Percentiles rank a stretch among this genome's conserved stretches.
phyloP scores from a whole-genome alignment of 1,140 invertebrate species.

The Nylanderia fulva region DNA sequence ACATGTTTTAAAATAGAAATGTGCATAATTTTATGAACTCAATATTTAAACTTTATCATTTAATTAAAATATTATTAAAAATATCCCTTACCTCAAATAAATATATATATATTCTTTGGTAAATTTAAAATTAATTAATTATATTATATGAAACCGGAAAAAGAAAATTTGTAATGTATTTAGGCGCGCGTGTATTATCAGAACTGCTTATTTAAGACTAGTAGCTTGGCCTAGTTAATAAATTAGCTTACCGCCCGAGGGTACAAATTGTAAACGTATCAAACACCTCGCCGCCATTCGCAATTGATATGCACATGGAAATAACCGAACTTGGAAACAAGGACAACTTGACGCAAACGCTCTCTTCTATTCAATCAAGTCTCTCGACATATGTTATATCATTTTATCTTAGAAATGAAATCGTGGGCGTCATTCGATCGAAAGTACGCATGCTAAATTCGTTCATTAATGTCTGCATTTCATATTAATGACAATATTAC shows the following conservation, averaged over 20 bases:
- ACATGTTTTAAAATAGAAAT: neutral
- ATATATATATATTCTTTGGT: neutral
- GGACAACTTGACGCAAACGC: conserved; percentile 49
- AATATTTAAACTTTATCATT: neutral
- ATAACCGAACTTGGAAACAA: conserved; percentile 58
- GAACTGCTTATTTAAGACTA: conserved; percentile 6
- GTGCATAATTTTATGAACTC: neutral
- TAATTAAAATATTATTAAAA: neutral
- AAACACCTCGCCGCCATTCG: conserved; percentile 6
- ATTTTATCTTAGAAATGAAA: conserved; percentile 48
- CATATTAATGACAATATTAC: conserved; percentile 2
- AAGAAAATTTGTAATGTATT: conserved; percentile 8
- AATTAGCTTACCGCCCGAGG: conserved; percentile 3
- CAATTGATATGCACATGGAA: conserved; percentile 51
- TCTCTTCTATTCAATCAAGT: conserved; percentile 59
- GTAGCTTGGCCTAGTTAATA: neutral
- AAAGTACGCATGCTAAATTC: conserved; percentile 40
- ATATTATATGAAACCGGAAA: neutral
- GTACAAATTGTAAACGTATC: conserved; percentile 44
- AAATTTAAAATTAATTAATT: neutral
- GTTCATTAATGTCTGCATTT: conserved; percentile 26
- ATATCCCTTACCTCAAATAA: too few relatives aligned
- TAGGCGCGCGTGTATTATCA: neutral
- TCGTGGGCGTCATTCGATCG: conserved; percentile 55
- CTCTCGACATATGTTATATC: conserved; percentile 51